phyloP scores from a whole-genome alignment of 2,797 vertebrate species.

The Columba guinea region DNA sequence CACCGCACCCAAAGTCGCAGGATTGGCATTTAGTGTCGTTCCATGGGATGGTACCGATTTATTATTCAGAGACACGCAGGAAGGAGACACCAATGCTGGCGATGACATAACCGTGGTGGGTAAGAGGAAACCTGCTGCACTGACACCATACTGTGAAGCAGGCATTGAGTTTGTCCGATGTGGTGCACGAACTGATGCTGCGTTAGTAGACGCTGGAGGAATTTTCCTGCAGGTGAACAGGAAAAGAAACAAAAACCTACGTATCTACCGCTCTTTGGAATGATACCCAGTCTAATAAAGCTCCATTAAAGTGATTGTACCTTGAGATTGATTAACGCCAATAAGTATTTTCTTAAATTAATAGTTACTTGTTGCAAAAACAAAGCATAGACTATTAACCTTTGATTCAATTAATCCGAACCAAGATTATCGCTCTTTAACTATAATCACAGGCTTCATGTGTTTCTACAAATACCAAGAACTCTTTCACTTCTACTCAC shows the following conservation, averaged over 20 bases:
- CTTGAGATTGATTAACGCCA: not conserved
- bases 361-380: not conserved
- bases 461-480: not conserved
- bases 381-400: not conserved
- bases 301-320: not conserved
- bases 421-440: not conserved
- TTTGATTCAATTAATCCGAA: not conserved
- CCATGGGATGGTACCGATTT: conserved; percentile 91
- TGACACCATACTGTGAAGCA: conserved; percentile 80
- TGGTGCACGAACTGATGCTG: conserved; percentile 81
- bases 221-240: conserved; percentile 86
- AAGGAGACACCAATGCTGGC: conserved; percentile 75
- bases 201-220: conserved; percentile 89
- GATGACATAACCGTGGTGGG: conserved; percentile 83
- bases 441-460: not conserved
- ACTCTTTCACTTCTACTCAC: conserved; percentile 79
- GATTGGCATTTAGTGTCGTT: conserved; percentile 92
- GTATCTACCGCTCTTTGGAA: not conserved
- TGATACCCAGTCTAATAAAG: not conserved
- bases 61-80: conserved; percentile 85
- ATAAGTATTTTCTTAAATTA: not conserved
- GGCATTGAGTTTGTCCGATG: conserved; percentile 88
- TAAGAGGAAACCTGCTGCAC: conserved; percentile 84
- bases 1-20: conserved; percentile 83
- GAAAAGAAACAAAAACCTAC: not conserved